phyloP scores from a whole-genome alignment of 2,888 invertebrate species.

The Leucophenga montana region DNA sequence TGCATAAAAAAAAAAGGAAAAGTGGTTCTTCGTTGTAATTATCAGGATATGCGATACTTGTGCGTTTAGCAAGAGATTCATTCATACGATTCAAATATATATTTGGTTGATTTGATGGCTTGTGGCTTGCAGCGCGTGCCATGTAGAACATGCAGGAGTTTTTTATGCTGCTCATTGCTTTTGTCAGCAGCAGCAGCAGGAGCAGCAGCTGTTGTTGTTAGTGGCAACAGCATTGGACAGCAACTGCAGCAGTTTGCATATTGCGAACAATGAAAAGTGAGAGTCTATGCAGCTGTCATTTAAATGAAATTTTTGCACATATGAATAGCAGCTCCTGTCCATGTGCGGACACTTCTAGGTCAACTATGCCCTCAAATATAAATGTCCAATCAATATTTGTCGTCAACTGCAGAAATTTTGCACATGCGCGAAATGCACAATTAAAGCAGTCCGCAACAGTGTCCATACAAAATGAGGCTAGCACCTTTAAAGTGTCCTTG shows the following conservation, averaged over 20 bases:
- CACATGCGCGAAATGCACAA: slow-evolving; percentile 29
- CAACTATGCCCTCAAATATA: not conserved
- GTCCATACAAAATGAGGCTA: not conserved
- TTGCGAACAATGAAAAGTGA: slow-evolving; percentile 16
- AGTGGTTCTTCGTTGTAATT: slow-evolving; percentile 2
- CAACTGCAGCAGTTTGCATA: slow-evolving; percentile 57
- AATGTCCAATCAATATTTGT: not conserved
- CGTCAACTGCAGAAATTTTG: slow-evolving; percentile 8
- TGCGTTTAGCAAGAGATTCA: slow-evolving; percentile 55
- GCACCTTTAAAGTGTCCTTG: not conserved
- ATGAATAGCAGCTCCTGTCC: not conserved
- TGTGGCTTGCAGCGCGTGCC: slow-evolving; percentile 45
- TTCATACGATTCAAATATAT: slow-evolving; percentile 28
- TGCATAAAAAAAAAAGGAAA: not conserved
- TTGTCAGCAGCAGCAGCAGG: slow-evolving; percentile 22
- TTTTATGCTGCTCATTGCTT: slow-evolving; percentile 39
- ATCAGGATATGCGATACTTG: slow-evolving; percentile 59
- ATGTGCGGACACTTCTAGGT: not conserved
- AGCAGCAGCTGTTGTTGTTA: slow-evolving; percentile 25
- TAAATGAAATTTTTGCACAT: slow-evolving; percentile 29
- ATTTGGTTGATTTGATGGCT: slow-evolving; percentile 45
- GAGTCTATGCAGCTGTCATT: slow-evolving; percentile 50
- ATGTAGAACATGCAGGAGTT: not conserved
- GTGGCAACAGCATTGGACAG: slow-evolving; percentile 8
- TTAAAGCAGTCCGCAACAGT: slow-evolving; percentile 1